Base-by-base conservation (phyloP, 2,888 invertebrate genomes). In the Sphaerophoria taeniata region DNA sequence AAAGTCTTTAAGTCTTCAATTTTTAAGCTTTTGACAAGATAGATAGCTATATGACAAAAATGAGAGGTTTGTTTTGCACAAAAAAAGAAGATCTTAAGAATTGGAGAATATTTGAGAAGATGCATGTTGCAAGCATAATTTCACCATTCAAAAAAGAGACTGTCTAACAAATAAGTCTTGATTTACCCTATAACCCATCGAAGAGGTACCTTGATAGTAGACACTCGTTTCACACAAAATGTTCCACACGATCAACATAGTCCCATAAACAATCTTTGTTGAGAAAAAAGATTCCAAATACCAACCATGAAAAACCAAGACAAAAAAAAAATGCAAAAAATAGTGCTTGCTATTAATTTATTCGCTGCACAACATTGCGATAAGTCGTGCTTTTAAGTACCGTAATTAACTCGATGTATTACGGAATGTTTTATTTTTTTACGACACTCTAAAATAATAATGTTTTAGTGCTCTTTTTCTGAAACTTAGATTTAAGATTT, bases 331-430 rank as follows among this genome's bases (percentile, higher is more conserved):
- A 47, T 71, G 53, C 56, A 36, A 4, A 36, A 60, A 39, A 39
- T 6, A 39, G 58, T 39, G 60, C 51, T 31, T 45, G 14, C 53
- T n/a, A n/a, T n/a, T 85, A 81, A 85, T 81, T 77, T 77, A 85
- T 85, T 81, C 85, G 51, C 72, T 24, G 36, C 58, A 76, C 81
- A 65, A 81, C 67, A 76, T 80, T 76, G 85, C 51, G 58, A 56
- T 56, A 72, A 85, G 81, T 85, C 85, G 81, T 85, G 85, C 76
- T 56, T 73, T 56, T 73, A 81, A 85, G 85, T 77, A 85, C 73
- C 47, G 81, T 77, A 85, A 85, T 81, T 85, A 85, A 85, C 85
- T 69, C 81, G 81, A 81, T 81, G 70, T 85, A 81, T 85, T 85
- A 81, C 77, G 85, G 77, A 85, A 85, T 76, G 24, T 67, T 36